Conservation (phyloP, 1,140 invertebrate genomes). For the Macrosteles quadrilineatus region DNA sequence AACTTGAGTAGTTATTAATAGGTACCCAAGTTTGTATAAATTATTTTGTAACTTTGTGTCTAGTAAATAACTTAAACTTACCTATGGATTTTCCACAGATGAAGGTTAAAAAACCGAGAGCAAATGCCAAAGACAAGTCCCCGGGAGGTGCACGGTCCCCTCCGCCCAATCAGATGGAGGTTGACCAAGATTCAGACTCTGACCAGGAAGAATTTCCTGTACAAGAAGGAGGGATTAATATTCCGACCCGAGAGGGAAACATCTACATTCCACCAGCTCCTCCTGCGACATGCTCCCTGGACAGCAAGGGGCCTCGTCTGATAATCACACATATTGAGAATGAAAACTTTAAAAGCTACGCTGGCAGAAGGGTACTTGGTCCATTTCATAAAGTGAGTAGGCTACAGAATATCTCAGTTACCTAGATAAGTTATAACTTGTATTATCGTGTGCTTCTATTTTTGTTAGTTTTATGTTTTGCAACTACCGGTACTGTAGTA, state of each 20-base stretch:
- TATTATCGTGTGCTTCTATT: neutral
- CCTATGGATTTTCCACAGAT: too few species aligned
- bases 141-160: too few species aligned
- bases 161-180: too few species aligned
- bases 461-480: neutral
- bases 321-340: conserved; percentile 93
- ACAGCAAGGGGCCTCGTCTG: conserved; percentile 73
- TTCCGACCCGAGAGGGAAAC: conserved; percentile 60
- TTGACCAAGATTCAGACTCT: too few species aligned
- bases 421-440: neutral
- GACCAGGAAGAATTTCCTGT: conserved; percentile 26
- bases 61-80: too few species aligned
- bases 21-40: too few species aligned
- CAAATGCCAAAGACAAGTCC: too few species aligned
- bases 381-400: conserved; percentile 79
- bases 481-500: neutral
- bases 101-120: too few species aligned
- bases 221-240: conserved; percentile 45
- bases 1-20: too few species aligned
- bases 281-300: conserved; percentile 64
- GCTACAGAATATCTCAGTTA: neutral
- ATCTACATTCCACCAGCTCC: conserved; percentile 87
- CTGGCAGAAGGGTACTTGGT: conserved; percentile 73
- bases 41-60: too few species aligned
- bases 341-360: conserved; percentile 98